phyloP scores from a whole-genome alignment of 2,797 vertebrate species.

The Anas flavirostris region DNA sequence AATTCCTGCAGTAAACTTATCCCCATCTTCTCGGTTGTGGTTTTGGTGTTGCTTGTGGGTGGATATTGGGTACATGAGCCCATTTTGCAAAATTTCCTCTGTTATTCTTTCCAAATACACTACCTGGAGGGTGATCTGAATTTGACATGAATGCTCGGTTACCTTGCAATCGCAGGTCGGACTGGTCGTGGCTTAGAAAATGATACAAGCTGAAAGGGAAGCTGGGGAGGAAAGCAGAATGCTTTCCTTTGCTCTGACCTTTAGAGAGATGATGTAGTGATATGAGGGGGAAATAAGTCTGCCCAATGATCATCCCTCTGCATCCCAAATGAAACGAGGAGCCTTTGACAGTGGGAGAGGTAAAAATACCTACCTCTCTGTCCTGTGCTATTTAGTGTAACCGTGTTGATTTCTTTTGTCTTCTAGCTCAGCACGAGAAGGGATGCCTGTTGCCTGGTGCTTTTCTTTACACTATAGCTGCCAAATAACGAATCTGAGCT shows the following conservation, averaged over 20 bases:
- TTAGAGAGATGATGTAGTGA: neutral
- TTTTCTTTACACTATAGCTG: neutral
- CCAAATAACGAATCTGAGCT: neutral
- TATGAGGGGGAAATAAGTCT: neutral
- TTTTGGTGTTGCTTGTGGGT: neutral
- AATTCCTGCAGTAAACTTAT: neutral
- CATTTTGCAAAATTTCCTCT: neutral
- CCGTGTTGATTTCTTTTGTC: neutral
- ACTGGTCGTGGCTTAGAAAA: neutral
- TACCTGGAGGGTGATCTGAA: neutral
- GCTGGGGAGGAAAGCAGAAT: neutral
- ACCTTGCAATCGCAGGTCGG: neutral
- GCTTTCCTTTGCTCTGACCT: neutral
- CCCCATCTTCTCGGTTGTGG: fast-evolving
- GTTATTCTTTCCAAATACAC: neutral
- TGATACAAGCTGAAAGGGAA: neutral
- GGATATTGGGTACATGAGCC: neutral
- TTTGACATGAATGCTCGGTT: neutral
- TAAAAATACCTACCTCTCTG: neutral
- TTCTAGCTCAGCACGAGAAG: neutral
- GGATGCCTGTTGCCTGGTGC: neutral
- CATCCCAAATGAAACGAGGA: neutral
- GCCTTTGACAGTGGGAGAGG: neutral
- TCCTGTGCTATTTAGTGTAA: neutral
- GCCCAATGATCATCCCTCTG: neutral